These are phyloP conservation scores for Globia sparganii DNA, from an alignment of 2,888 invertebrate species.

Conservation along the genomic window DNA sequence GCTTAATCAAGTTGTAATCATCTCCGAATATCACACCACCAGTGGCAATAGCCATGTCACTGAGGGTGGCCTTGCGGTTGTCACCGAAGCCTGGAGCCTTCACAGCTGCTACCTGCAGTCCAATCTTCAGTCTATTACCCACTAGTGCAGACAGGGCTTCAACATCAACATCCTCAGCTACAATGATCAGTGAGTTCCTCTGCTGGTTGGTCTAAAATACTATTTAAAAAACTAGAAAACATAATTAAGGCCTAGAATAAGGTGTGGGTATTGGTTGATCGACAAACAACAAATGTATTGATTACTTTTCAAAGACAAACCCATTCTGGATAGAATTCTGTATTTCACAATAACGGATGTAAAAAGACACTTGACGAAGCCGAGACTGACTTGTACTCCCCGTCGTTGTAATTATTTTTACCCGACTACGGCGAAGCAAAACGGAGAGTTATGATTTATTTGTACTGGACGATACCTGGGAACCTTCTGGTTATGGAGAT, in stretches of 20 bases:
- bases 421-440: too few relatives aligned
- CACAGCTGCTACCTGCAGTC: conserved; percentile 98
- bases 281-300: not conserved
- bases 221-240: too few relatives aligned
- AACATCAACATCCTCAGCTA: conserved; percentile 99
- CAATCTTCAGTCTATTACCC: conserved; percentile 96
- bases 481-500: too few relatives aligned
- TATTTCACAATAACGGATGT: not conserved
- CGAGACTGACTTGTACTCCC: too few relatives aligned
- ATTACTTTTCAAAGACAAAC: too few relatives aligned
- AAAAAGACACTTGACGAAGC: too few relatives aligned
- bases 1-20: conserved; percentile 96
- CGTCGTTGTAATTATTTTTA: too few relatives aligned
- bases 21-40: conserved; percentile 98
- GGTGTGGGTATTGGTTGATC: not conserved
- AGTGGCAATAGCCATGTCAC: conserved; percentile 98
- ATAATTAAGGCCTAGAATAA: not conserved
- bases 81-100: conserved; percentile 99
- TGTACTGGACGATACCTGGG: too few relatives aligned
- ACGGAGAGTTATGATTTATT: too few relatives aligned
- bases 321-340: not conserved
- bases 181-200: conserved; percentile 97
- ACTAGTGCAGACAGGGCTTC: conserved; percentile 98
- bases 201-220: conserved; percentile 98
- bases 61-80: conserved; percentile 97